phyloP scores from a whole-genome alignment of 2,888 invertebrate species.

The Octonoba sinensis region DNA sequence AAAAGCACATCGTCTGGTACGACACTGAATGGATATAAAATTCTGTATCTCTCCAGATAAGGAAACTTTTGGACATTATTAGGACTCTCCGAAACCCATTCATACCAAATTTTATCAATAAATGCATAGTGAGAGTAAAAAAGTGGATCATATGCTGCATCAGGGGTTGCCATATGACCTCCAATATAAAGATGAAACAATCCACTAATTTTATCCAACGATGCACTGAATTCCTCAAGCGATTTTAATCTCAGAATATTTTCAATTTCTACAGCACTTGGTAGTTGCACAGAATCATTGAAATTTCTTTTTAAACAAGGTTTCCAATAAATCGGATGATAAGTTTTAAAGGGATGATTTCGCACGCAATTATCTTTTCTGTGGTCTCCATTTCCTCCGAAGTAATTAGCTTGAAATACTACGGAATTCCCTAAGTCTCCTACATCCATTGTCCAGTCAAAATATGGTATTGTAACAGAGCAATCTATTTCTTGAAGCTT shows the following conservation, averaged over 20 bases:
- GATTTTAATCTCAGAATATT: constrained; percentile 68
- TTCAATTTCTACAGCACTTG: constrained; percentile 70
- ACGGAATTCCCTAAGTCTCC: constrained; percentile 68
- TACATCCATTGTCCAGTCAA: constrained; percentile 71
- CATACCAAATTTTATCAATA: constrained; percentile 70
- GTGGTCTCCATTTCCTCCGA: constrained; percentile 69
- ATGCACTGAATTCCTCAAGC: constrained; percentile 68
- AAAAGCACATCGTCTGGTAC: constrained; percentile 70
- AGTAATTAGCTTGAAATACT: constrained; percentile 70
- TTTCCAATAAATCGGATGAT: constrained; percentile 68
- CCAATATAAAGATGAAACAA: constrained; percentile 69
- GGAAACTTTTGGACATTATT: constrained; percentile 68
- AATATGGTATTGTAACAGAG: constrained; percentile 70
- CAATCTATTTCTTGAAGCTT: constrained; percentile 69
- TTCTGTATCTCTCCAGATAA: constrained; percentile 67
- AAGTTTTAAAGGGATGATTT: constrained; percentile 70
- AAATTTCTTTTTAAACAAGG: constrained; percentile 70
- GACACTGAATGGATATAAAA: constrained; percentile 69
- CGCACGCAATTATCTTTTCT: constrained; percentile 68
- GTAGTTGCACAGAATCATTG: constrained; percentile 68
- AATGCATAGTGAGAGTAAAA: constrained; percentile 70
- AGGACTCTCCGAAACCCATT: constrained; percentile 69
- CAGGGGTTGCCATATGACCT: constrained; percentile 69
- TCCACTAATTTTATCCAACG: constrained; percentile 68
- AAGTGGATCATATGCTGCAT: constrained; percentile 70